Evolutionary conservation across 2,113 vertebrate genomes (phyloP).

Genomic region (Maccullochella peelii): DNA sequence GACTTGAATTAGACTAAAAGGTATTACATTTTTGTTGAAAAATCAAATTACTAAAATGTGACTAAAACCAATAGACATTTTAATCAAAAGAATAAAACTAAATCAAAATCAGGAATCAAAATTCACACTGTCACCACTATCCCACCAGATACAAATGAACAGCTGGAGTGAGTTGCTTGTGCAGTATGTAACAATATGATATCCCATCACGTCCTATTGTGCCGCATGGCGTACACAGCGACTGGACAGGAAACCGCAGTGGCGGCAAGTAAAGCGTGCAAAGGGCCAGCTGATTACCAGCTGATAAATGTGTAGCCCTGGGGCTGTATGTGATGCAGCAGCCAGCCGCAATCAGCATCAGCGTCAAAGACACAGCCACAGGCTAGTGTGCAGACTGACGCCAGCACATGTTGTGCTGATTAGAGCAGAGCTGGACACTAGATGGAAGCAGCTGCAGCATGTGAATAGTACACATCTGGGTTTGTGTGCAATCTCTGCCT

Average conservation of each 20-base stretch:
- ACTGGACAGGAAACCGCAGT: not conserved
- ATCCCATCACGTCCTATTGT: slow-evolving; percentile 17
- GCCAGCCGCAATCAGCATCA: slow-evolving; percentile 70
- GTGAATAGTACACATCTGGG: slow-evolving; percentile 30
- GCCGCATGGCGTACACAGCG: not conserved
- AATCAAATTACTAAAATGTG: no score
- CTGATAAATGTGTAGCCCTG: slow-evolving; percentile 71
- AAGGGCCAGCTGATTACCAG: slow-evolving; percentile 68
- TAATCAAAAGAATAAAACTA: not conserved
- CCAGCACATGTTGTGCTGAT: slow-evolving; percentile 8
- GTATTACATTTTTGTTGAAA: no score
- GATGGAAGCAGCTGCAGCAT: slow-evolving; percentile 61
- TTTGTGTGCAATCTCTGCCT: not conserved
- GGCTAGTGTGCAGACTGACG: slow-evolving; percentile 10
- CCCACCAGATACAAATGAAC: slow-evolving; percentile 6
- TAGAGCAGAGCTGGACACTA: slow-evolving; percentile 38
- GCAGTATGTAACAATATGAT: not conserved
- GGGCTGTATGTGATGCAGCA: slow-evolving; percentile 55
- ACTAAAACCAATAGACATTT: no score
- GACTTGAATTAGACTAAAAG: not conserved
- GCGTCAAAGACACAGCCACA: slow-evolving; percentile 51
- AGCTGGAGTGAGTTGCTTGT: not conserved
- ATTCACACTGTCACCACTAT: not conserved
- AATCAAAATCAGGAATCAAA: not conserved
- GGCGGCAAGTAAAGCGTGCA: slow-evolving; percentile 34